Conservation (phyloP, 2,113 vertebrate genomes). For the Fregata magnificens region DNA sequence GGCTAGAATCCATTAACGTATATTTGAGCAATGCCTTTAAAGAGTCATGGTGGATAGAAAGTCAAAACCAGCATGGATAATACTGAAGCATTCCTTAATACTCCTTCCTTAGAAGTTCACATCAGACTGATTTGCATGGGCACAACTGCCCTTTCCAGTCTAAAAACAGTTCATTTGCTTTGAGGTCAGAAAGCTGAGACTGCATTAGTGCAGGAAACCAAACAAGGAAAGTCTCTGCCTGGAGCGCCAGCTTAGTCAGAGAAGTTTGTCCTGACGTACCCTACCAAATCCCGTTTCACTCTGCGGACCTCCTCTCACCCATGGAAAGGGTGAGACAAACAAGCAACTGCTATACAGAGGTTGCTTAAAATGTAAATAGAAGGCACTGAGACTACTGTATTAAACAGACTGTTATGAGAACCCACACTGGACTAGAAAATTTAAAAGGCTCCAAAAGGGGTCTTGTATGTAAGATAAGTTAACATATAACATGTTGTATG, state of each 20-base stretch:
- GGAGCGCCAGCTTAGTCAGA: not conserved
- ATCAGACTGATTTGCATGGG: not conserved
- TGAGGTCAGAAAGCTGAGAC: not conserved
- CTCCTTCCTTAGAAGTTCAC: not conserved
- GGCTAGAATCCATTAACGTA: not conserved
- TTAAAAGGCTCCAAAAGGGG: not conserved
- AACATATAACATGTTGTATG: not conserved
- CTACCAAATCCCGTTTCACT: not conserved
- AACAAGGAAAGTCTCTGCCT: not conserved
- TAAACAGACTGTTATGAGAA: not conserved
- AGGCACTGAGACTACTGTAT: not conserved
- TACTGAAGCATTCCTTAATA: too few relatives aligned
- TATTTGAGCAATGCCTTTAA: not conserved
- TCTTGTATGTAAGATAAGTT: not conserved
- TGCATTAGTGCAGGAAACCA: not conserved
- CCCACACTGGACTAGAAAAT: not conserved
- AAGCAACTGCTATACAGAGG: not conserved
- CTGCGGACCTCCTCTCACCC: not conserved
- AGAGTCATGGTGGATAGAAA: not conserved
- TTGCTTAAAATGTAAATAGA: not conserved
- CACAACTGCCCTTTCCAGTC: not conserved
- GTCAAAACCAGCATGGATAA: not conserved
- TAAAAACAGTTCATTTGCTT: not conserved
- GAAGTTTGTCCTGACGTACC: not conserved
- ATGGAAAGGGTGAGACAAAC: not conserved